phyloP scores from a whole-genome alignment of 2,797 vertebrate genomes.

The Spinus pinus region DNA sequence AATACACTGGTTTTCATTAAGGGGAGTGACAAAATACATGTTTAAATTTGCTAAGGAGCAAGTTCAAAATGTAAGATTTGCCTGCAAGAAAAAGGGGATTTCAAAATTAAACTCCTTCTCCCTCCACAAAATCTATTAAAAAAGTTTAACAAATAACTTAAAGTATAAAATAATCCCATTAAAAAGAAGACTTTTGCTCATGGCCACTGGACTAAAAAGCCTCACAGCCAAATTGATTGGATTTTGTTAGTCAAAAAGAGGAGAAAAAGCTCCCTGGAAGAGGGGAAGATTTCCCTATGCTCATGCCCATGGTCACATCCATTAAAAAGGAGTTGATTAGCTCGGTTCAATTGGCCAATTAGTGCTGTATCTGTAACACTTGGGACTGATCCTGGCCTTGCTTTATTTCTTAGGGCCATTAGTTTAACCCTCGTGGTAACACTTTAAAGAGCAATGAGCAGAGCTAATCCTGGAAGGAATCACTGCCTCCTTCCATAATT shows the following conservation, averaged over 20 bases:
- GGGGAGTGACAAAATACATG: background rate
- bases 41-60: background rate
- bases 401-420: slow-evolving; percentile 34
- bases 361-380: background rate
- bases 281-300: background rate
- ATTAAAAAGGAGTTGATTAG: slow-evolving; percentile 27
- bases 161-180: background rate
- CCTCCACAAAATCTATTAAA: fast-evolving
- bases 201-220: background rate
- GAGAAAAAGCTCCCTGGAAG: background rate
- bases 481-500: background rate
- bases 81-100: background rate
- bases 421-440: slow-evolving; percentile 40
- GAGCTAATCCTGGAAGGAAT: slow-evolving; percentile 23
- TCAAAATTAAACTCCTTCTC: background rate
- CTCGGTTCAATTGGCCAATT: background rate
- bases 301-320: background rate
- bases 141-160: background rate
- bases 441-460: background rate
- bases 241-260: background rate
- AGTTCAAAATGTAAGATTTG: background rate
- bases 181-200: background rate
- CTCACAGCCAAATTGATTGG: background rate
- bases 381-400: background rate
- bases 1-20: background rate